Conservation (phyloP, 2,797 vertebrate species). For the Oreochromis mossambicus region DNA sequence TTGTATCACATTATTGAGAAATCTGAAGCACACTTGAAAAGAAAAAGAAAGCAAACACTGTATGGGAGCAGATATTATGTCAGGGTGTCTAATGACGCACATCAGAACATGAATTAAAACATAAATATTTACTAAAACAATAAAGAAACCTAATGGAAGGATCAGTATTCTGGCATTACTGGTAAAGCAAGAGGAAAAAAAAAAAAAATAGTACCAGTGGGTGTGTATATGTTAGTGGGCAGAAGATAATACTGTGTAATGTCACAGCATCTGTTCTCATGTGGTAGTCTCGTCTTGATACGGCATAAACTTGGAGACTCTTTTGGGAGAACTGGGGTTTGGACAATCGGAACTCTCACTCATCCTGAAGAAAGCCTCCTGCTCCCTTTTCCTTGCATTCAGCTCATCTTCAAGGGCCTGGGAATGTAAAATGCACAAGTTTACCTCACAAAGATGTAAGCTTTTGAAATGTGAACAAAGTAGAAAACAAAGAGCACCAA, state of each 20-base stretch:
- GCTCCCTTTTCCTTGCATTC: constrained; percentile 86
- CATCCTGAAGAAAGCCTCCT: constrained; percentile 91
- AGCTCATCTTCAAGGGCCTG: constrained; percentile 91
- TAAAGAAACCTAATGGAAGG: constrained; percentile 16
- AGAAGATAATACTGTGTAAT: neutral
- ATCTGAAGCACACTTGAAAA: neutral
- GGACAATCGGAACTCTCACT: constrained; percentile 64
- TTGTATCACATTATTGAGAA: neutral
- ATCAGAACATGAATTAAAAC: neutral
- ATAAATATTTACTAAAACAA: constrained; percentile 40
- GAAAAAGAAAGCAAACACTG: constrained; percentile 3
- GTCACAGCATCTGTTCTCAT: constrained; percentile 22
- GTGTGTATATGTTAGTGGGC: neutral
- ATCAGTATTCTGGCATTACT: neutral
- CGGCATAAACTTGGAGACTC: constrained; percentile 87
- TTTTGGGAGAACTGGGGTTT: constrained; percentile 79
- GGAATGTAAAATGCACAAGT: neutral
- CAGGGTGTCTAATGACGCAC: neutral
- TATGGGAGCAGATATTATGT: neutral
- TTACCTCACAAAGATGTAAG: neutral
- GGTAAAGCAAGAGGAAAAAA: neutral
- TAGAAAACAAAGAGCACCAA: neutral
- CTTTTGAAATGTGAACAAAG: neutral
- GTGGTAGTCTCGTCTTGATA: constrained; percentile 80
- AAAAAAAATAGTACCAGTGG: neutral